phyloP scores from a whole-genome alignment of 2,888 invertebrate species.

The Tenthredo livida region DNA sequence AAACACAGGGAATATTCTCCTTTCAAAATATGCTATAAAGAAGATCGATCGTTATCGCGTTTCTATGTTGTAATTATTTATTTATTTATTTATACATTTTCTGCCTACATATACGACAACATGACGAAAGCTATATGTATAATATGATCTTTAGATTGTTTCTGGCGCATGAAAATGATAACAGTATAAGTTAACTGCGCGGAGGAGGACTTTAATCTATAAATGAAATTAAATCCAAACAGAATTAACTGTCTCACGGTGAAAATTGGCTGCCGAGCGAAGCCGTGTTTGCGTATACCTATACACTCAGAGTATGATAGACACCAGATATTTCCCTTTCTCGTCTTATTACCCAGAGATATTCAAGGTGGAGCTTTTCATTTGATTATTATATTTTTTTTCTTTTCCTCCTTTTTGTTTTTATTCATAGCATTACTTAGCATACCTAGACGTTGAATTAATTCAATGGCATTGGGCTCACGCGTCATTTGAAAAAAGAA shows the following conservation, averaged over 20 bases:
- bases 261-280: slow-evolving; percentile 34
- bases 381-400: neutral
- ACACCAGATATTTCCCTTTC: slow-evolving; percentile 4
- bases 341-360: neutral
- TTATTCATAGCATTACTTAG: neutral
- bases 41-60: slow-evolving; percentile 7
- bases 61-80: neutral
- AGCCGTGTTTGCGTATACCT: slow-evolving; percentile 1
- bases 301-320: neutral
- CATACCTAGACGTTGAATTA: slow-evolving; percentile 35
- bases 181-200: neutral
- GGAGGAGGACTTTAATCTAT: slow-evolving; percentile 21
- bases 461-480: slow-evolving; percentile 11
- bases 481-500: neutral
- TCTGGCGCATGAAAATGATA: neutral
- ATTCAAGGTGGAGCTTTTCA: slow-evolving; percentile 23
- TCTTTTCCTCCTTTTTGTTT: neutral
- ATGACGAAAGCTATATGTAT: neutral
- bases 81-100: neutral
- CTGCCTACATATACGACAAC: neutral
- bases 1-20: neutral
- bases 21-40: neutral
- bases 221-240: slow-evolving; percentile 43
- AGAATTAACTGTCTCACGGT: slow-evolving; percentile 29
- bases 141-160: neutral